Evolutionary conservation across 2,113 vertebrate species (phyloP).

Genomic region (Ancistrus triradiatus): DNA sequence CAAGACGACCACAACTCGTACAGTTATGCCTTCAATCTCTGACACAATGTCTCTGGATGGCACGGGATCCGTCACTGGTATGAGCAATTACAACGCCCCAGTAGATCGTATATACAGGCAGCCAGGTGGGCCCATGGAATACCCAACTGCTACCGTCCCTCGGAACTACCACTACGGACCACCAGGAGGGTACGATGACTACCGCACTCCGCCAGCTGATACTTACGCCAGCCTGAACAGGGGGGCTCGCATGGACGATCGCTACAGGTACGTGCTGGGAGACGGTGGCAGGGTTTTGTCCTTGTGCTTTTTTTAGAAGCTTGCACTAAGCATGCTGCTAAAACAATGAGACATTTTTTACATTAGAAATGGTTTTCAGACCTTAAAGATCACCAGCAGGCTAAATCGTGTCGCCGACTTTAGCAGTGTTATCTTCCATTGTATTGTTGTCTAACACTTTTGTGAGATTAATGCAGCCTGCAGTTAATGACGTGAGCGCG

Average conservation of each 20-base stretch:
- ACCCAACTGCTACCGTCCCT: slow-evolving; percentile 84
- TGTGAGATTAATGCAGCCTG: too few species aligned
- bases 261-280: slow-evolving; percentile 74
- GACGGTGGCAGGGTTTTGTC: too few species aligned
- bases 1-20: slow-evolving; percentile 86
- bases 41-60: slow-evolving; percentile 75
- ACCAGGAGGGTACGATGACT: slow-evolving; percentile 73
- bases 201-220: slow-evolving; percentile 70
- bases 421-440: too few species aligned
- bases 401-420: too few species aligned
- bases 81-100: slow-evolving; percentile 73
- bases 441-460: too few species aligned
- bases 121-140: slow-evolving; percentile 64
- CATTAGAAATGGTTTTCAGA: too few species aligned
- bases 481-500: too few species aligned
- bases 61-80: slow-evolving; percentile 63
- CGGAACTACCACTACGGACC: slow-evolving; percentile 91
- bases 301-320: too few species aligned
- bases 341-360: too few species aligned
- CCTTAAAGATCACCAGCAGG: too few species aligned
- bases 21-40: slow-evolving; percentile 74
- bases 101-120: slow-evolving; percentile 83
- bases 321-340: too few species aligned
- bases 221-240: slow-evolving; percentile 82
- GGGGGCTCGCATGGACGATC: slow-evolving; percentile 82